Conservation (phyloP, 2,113 vertebrate species). For the Paradoxurus hermaphroditus region DNA sequence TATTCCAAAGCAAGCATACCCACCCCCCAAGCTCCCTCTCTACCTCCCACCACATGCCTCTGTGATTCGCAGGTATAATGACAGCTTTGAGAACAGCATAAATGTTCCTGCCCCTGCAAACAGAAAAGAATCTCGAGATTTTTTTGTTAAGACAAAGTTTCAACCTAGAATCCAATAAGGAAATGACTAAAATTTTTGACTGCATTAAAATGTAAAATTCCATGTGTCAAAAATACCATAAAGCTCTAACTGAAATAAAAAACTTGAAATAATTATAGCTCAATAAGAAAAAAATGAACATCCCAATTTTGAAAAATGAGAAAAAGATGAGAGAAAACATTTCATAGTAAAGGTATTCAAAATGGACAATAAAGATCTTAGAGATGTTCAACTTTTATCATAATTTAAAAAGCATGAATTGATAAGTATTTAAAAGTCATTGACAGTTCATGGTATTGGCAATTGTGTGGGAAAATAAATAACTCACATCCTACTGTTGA, state of each 20-base stretch:
- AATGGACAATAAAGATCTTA: not conserved
- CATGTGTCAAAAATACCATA: not conserved
- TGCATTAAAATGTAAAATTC: not conserved
- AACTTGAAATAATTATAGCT: not conserved
- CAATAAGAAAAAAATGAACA: not conserved
- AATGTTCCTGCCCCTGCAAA: not conserved
- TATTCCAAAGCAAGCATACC: not conserved
- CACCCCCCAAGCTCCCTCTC: not conserved
- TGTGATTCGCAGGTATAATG: not conserved
- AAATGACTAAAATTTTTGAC: not conserved
- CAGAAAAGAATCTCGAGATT: not conserved
- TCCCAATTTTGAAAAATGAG: not conserved
- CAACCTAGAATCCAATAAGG: not conserved
- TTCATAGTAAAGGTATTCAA: conserved; percentile 26
- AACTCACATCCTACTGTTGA: not conserved
- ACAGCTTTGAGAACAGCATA: not conserved
- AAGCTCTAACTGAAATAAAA: conserved; percentile 46
- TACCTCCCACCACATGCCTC: not conserved
- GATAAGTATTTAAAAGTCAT: not conserved
- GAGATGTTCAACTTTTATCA: not conserved
- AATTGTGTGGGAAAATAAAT: not conserved
- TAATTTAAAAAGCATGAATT: not conserved
- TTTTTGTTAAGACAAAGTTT: conserved; percentile 35
- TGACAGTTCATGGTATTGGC: not conserved
- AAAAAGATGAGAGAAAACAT: not conserved